Base-by-base conservation (phyloP, 2,797 vertebrate species). In the Lithobates pipiens region DNA sequence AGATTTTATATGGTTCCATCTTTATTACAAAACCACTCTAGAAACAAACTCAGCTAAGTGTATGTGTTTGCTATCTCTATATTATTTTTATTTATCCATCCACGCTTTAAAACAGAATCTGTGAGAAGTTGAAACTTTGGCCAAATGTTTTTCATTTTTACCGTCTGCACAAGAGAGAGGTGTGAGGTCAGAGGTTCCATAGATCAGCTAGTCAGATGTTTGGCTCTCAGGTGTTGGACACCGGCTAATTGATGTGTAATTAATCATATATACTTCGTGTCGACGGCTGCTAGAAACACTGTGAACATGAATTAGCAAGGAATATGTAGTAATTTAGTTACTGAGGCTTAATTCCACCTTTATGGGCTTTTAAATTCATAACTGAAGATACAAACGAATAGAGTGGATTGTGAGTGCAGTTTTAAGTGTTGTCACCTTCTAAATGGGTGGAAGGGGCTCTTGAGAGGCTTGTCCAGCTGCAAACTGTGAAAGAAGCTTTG, bases 211-310 rank as follows among this genome's bases (percentile, higher is more conserved):
- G 13, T 25, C 2, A n/a, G 23, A 70, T 6, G 10, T 29, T 70
- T 70, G 77, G 42, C 77, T 21, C 10, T 50, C 39, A 80, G 16
- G 27, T 70, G 18, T 18, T 32, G 77, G 67, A 80, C 46, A 34
- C 44, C 11, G 46, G 46, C 23, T 70, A 70, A 69, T 80, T 42
- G 29, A 54, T 50, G 77, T 32, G 65, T 63, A 69, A 79, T 69
- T 67, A 21, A 79, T 79, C 39, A 69, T 68, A 36, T 80, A 80
- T n/a, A 34, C 11, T n/a, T 50, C 42, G n/a, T n/a, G 42, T 69
- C 42, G 46, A 34, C 65, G 68, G 42, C 15, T 70, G 42, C 67
- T n/a, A 67, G 29, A 70, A 32, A 69, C 10, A 10, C 13, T 42
- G 63, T 27, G 36, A 77, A 69, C 63, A 29, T 10, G 25, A 42